Conservation (phyloP, 30 jellyfish, hydroid and myxozoan species). For the Turritopsis rubra region DNA sequence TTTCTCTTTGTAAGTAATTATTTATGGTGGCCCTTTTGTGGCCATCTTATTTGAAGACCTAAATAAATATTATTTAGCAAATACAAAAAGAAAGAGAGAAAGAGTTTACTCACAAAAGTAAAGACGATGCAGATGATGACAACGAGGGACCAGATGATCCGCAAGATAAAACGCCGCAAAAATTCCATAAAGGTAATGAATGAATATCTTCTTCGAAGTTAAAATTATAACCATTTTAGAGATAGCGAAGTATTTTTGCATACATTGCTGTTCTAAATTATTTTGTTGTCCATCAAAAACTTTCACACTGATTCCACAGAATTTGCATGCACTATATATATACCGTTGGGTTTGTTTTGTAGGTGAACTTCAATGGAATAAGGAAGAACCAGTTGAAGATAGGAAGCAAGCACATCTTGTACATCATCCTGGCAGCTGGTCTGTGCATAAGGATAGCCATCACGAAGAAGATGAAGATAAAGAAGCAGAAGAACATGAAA, state of each 20-base stretch:
- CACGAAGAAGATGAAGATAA: slow-evolving; percentile 7
- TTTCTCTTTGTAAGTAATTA: too few relatives aligned
- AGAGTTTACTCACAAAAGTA: neutral
- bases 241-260: too few relatives aligned
- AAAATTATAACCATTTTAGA: too few relatives aligned
- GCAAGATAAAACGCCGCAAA: neutral
- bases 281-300: too few relatives aligned
- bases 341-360: too few relatives aligned
- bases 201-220: neutral
- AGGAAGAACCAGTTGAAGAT: neutral
- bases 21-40: too few relatives aligned
- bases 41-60: too few relatives aligned
- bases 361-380: slow-evolving; percentile 14
- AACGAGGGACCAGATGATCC: neutral
- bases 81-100: neutral
- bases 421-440: neutral
- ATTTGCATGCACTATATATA: too few relatives aligned
- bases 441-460: neutral
- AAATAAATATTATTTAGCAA: neutral
- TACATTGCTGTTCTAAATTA: too few relatives aligned
- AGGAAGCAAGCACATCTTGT: neutral
- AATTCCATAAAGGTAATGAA: neutral
- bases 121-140: slow-evolving; percentile 3
- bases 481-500: neutral
- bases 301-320: too few relatives aligned